phyloP scores from a whole-genome alignment of 1,140 invertebrate species.

The Fopius arisanus region DNA sequence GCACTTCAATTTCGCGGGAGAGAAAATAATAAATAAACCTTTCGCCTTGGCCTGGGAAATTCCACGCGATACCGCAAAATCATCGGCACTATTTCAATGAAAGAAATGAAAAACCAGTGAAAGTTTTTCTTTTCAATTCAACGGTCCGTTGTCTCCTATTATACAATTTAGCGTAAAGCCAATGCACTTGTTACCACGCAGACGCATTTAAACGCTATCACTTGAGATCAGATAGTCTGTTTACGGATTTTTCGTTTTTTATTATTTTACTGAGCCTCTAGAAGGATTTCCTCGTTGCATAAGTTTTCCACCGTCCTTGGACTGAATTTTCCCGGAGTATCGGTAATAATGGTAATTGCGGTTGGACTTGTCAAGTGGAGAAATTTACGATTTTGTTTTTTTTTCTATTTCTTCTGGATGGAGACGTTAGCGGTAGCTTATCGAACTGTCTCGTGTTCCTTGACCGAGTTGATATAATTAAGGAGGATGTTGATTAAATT shows the following conservation, averaged over 20 bases:
- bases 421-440: background rate
- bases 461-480: background rate
- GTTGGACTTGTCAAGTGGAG: background rate
- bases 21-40: constrained; percentile 8
- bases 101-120: constrained; percentile 27
- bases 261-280: background rate
- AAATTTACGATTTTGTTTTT: background rate
- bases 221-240: background rate
- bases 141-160: constrained; percentile 24
- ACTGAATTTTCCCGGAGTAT: background rate
- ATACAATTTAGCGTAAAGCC: constrained; percentile 32
- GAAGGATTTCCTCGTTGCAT: background rate
- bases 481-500: background rate
- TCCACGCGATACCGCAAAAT: constrained; percentile 15
- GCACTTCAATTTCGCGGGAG: background rate
- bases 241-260: background rate
- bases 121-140: constrained; percentile 32
- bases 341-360: background rate
- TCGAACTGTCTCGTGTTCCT: background rate
- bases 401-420: background rate
- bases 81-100: background rate
- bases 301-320: background rate
- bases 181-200: constrained; percentile 27
- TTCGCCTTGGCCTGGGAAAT: constrained; percentile 27
- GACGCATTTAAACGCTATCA: background rate